These are phyloP conservation scores for Eulemur mongoz DNA, from an alignment of 2,797 vertebrate genomes.

Conservation along the genomic window DNA sequence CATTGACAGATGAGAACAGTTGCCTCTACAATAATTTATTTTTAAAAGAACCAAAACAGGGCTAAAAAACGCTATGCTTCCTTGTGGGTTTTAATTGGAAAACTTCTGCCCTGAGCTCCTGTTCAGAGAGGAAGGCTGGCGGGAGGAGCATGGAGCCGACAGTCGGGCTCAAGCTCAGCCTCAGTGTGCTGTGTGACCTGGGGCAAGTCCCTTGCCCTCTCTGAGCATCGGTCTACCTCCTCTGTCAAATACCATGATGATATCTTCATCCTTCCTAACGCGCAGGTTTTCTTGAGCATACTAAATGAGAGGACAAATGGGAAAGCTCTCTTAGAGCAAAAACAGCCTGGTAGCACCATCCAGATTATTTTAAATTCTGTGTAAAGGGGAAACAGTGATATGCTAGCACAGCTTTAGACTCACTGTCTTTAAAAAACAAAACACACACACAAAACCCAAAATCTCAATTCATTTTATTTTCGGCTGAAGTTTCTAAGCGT, in stretches of 20 bases:
- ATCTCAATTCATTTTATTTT: slow-evolving; percentile 34
- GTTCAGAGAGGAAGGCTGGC: background rate
- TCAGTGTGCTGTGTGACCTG: background rate
- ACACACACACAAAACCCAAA: background rate
- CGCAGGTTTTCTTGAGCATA: background rate
- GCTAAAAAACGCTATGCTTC: background rate
- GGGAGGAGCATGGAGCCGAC: background rate
- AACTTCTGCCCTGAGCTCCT: background rate
- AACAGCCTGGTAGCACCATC: background rate
- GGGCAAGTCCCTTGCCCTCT: background rate
- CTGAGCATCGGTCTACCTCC: background rate
- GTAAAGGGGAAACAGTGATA: background rate
- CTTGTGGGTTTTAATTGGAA: slow-evolving; percentile 25
- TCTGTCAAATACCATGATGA: background rate
- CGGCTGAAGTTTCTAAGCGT: slow-evolving; percentile 19
- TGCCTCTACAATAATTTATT: slow-evolving; percentile 56
- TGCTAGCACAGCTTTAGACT: background rate
- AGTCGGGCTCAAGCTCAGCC: accelerated
- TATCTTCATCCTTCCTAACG: background rate
- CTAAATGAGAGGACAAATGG: background rate
- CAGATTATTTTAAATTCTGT: slow-evolving; percentile 8
- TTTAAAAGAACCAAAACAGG: slow-evolving; percentile 43
- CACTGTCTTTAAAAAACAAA: background rate
- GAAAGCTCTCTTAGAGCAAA: background rate
- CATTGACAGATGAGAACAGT: slow-evolving; percentile 34